Evolutionary conservation across 2,888 invertebrate genomes (phyloP), one percentile per base, ranked within the genome.

Genomic region (Beris morrisii): DNA sequence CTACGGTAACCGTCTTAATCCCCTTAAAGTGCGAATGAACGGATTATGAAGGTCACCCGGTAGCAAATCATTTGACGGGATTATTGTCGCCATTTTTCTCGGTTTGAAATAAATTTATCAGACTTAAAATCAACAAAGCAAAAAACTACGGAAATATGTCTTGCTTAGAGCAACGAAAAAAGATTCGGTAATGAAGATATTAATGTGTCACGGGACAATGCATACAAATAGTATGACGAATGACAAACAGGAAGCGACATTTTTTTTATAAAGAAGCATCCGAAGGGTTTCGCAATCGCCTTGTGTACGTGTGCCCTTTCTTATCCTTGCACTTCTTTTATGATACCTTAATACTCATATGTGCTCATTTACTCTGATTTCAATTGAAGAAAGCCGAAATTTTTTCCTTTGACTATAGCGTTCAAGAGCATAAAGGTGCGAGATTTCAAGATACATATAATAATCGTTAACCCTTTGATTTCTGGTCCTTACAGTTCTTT

Each of bases 181-280:
- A 12, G 59, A 65, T 68, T 67, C 65, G 64, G 67, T 71, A 71
- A 71, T 71, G 71, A 71, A 71, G 71, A 70, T 69, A 71, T 71
- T 71, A 70, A 71, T 65, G 65, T 70, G 71, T 70, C 70, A 71
- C 69, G 70, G 59, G 69, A 70, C 70, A 71, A 71, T 70, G 71
- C 67, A 61, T 65, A 61, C 64, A 69, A 70, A 71, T 69, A 69
- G 69, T 68, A 71, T 71, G 68, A 70, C 71, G 70, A 71, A 71
- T 71, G 67, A 67, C 67, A 70, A 71, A 69, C 71, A 70, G 69
- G 69, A 71, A 70, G 67, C 66, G 66, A 67, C 67, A 70, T 69
- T 69, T 68, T 68, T 69, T 68, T 69, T 46, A 32, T 61, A 22
- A 59, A n/a, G 38, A 13, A 11, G 4, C 15, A 32, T 22, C 32